Evolutionary conservation across 2,888 invertebrate genomes (phyloP).

Genomic region (Chalcosyrphus nemorum): DNA sequence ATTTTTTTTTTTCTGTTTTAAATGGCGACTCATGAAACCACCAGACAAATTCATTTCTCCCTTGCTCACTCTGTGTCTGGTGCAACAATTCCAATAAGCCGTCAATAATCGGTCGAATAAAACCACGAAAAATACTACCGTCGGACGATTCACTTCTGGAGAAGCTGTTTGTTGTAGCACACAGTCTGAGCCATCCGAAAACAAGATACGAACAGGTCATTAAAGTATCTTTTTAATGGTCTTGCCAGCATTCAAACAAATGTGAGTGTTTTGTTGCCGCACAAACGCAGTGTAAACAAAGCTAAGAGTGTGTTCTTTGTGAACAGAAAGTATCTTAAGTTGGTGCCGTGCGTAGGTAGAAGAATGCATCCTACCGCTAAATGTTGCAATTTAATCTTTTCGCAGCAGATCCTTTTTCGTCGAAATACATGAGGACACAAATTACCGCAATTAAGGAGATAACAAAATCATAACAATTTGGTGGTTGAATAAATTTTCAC

Average conservation of each 20-base stretch:
- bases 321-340: conserved; percentile 13
- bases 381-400: conserved; percentile 55
- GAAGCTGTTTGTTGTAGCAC: conserved; percentile 18
- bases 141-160: conserved; percentile 33
- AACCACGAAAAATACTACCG: conserved; percentile 14
- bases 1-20: background rate
- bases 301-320: background rate
- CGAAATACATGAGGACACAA: conserved; percentile 65
- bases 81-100: conserved; percentile 15
- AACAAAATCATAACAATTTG: conserved; percentile 72
- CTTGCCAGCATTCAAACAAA: conserved; percentile 30
- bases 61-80: background rate
- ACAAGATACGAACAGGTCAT: conserved; percentile 53
- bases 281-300: conserved; percentile 46
- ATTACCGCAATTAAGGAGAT: conserved; percentile 70
- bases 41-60: conserved; percentile 30
- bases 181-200: background rate
- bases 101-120: conserved; percentile 35
- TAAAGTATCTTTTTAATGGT: conserved; percentile 60
- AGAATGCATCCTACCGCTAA: conserved; percentile 34
- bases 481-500: conserved; percentile 69
- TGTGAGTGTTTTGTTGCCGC: background rate
- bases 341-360: conserved; percentile 1
- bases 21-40: background rate
- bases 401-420: conserved; percentile 21